Evolutionary conservation across 2,888 invertebrate species (phyloP).

Genomic region (Thysanoteuthis rhombus): DNA sequence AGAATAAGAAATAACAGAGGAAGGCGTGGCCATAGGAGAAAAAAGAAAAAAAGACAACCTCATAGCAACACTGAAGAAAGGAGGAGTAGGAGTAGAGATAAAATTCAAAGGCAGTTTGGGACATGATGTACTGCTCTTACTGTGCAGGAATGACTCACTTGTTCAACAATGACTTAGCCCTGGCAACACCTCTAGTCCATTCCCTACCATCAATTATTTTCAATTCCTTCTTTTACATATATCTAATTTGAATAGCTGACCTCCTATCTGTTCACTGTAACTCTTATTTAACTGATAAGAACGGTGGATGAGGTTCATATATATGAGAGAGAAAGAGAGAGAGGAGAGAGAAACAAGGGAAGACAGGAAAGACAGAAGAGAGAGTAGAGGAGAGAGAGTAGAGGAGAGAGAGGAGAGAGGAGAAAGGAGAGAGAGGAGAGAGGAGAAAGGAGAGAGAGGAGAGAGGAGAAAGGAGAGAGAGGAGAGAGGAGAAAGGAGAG

Average conservation of each 20-base stretch:
- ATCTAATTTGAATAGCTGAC: neutral
- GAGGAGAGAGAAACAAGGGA: neutral
- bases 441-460: constrained; percentile 12
- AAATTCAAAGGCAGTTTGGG: neutral
- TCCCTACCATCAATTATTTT: neutral
- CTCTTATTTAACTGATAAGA: neutral
- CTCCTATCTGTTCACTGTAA: neutral
- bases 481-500: constrained; percentile 15
- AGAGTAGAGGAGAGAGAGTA: neutral
- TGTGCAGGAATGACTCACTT: neutral
- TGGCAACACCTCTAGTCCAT: neutral
- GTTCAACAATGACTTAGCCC: constrained; percentile 12
- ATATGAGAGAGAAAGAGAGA: constrained; percentile 17
- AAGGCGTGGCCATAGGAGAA: neutral
- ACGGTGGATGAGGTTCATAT: neutral
- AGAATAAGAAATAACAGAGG: neutral
- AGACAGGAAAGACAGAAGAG: neutral
- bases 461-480: constrained; percentile 1
- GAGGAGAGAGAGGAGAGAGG: neutral
- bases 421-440: neutral
- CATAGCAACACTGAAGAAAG: neutral
- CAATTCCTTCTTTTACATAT: neutral
- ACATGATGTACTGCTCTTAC: neutral
- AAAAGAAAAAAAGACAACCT: neutral
- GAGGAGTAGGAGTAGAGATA: neutral